Evolutionary conservation across 2,888 invertebrate species (phyloP), one percentile per base, ranked within the genome.

Genomic region (Gibbula magus): DNA sequence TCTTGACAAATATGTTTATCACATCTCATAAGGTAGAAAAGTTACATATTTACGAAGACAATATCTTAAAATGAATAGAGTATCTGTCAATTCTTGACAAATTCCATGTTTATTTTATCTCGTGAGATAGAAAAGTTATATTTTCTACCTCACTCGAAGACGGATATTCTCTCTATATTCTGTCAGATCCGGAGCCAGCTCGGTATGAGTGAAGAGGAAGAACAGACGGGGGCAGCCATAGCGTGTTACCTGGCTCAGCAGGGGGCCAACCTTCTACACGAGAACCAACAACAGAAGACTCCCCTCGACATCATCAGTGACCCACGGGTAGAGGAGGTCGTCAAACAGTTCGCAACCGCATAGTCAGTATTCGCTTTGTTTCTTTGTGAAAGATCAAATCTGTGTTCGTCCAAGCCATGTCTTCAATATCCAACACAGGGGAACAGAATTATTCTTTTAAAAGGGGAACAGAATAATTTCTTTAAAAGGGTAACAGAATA

Each of bases 231-330:
- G 87, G 94, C 95, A 83, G 95, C 96, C 18, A 94, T 96, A 77
- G 95, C 96, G 2, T 96, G 96, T 90, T 96, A 95, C 91, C 93
- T 97, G 76, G 94, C 96, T 5, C 95, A 95, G 85, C 94, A 94
- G 87, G 95, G 92, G 8, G 91, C 92, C 2, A 94, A 94, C 88
- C 93, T 95, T 25, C 94, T 94, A 79, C 93, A 94, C 8, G 94
- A 94, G 81, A 96, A 96, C 90, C 94, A 94, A 77, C 95, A 95
- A 88, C 95, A 95, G 7, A 95, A 95, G 82, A 94, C 95, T n/a
- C 95, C 96, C n/a, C 92, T 96, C 52, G 95, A 95, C 89, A 94
- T 96, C 85, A 93, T 96, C 73, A 94, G 94, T 51, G 95, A 95
- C 85, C 89, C 93, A 0, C 88, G 91, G n/a, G 89, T 94, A 77